These are phyloP conservation scores for Psix sp. DNA, from an alignment of 1,140 invertebrate species.

Conservation along the genomic window DNA sequence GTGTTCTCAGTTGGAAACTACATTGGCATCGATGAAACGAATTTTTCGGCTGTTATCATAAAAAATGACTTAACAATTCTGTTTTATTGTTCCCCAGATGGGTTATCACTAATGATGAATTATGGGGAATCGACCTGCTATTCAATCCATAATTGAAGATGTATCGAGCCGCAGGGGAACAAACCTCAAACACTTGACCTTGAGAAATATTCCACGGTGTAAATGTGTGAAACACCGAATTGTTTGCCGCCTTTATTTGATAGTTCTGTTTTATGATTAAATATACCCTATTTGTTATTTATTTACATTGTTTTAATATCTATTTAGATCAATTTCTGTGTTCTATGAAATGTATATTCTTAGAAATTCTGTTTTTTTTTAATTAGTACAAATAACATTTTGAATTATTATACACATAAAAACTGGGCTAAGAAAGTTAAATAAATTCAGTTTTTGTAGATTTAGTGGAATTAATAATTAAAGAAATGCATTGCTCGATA, in stretches of 20 bases:
- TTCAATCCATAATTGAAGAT: constrained; percentile 26
- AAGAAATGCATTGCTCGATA: constrained; percentile 3
- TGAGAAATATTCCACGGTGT: constrained; percentile 14
- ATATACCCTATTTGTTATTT: no score
- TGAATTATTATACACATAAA: no score
- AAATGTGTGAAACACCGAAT: constrained; percentile 4
- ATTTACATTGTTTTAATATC: no score
- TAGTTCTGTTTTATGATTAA: no score
- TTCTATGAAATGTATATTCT: no score
- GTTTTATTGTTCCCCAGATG: constrained; percentile 17
- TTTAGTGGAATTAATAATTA: constrained; percentile 1
- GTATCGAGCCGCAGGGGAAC: constrained; percentile 13
- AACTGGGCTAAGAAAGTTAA: no score
- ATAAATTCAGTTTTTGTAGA: no score
- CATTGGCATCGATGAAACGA: constrained; percentile 32
- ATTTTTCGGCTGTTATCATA: constrained; percentile 30
- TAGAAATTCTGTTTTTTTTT: no score
- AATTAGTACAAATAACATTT: no score
- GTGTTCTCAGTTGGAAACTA: neutral
- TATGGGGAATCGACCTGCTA: constrained; percentile 16
- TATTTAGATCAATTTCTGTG: no score
- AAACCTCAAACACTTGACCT: constrained; percentile 23
- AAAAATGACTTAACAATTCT: constrained; percentile 43
- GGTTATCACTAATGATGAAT: constrained; percentile 38
- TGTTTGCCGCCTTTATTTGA: no score